Conservation (phyloP, 1,140 invertebrate genomes). For the Rhyzopertha dominica region DNA sequence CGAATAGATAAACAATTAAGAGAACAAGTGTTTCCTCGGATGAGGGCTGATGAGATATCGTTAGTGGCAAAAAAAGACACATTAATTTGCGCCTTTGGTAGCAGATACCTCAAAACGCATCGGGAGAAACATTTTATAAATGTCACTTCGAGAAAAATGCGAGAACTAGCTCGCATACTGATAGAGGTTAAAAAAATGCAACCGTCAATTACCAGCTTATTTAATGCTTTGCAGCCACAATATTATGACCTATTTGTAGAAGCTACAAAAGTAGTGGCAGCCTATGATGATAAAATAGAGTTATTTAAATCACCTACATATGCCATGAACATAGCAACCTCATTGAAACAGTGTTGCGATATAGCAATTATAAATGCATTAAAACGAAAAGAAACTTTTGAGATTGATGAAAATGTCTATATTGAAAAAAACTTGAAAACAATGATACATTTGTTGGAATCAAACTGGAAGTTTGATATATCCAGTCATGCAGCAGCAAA, state of each 20-base stretch:
- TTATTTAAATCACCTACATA: constrained; percentile 8
- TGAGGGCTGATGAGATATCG: constrained; percentile 17
- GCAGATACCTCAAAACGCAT: constrained; percentile 30
- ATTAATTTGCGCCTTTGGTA: constrained; percentile 28
- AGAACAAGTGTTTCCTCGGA: constrained; percentile 15
- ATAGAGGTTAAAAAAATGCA: constrained; percentile 25
- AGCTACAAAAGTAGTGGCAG: constrained; percentile 9
- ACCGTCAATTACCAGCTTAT: constrained; percentile 21
- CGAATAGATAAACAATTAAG: constrained; percentile 10
- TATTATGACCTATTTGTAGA: constrained; percentile 8
- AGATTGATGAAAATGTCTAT: no score
- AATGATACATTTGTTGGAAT: constrained; percentile 23
- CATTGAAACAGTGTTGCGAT: constrained; percentile 14
- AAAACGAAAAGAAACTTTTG: constrained; percentile 9
- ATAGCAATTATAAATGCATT: constrained; percentile 4
- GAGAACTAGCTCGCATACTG: constrained; percentile 26
- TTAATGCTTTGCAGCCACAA: constrained; percentile 23
- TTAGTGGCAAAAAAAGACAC: constrained; percentile 25
- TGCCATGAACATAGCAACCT: constrained; percentile 10
- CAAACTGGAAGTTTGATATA: constrained; percentile 26
- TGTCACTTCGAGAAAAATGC: constrained; percentile 28
- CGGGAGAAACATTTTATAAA: constrained; percentile 28
- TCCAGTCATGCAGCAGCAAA: constrained; percentile 29
- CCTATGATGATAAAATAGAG: constrained; percentile 3
- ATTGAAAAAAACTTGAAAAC: constrained; percentile 26